Base-by-base conservation (phyloP, 2,888 invertebrate genomes). In the Corythucha ciliata region DNA sequence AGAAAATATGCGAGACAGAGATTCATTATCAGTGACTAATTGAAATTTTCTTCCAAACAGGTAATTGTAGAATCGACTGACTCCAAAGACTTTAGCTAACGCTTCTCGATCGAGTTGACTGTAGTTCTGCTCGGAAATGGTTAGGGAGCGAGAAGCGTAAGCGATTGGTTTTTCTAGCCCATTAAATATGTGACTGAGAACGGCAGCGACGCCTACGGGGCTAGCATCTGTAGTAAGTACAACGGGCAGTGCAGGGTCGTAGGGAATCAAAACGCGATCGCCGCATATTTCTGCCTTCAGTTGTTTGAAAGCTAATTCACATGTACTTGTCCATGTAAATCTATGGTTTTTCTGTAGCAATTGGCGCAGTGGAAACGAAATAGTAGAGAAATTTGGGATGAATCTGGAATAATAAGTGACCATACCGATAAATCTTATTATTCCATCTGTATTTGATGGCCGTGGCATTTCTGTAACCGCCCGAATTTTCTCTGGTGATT, bases 241-340 rank as follows among this genome's bases (percentile, higher is more conserved):
- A 7, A 36, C 36, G 7, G 36, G 14, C 36, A 36, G 16, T 7
- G 8, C 14, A 14, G 36, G 36, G 14, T 36, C 36, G 14, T 12
- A 36, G 10, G 36, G 36, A 14, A 36, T 14, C 7, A 36, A 14
- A 14, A 36, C 36, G 8, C 36, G 36, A 14, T 36, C 36, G 36
- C 29, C 8, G 47, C 48, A 40, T 14, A 61, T 50, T 48, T 58
- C 53, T 25, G 48, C 12, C 48, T 61, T 61, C 3, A 61, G 37
- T 49, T 53, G 53, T 20, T n/a, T 16, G 36, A 62, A 61, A 12
- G 59, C 7, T 12, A 16, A 10, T 14, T 36, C 36, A 36, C 36
- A 36, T 8, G 10, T 14, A 12, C 14, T 7, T 14, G 36, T 36
- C 36, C 36, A 36, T 36, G 14, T 16, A 8, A 8, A 36, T 14